These are phyloP conservation scores for Volucella inanis DNA, from an alignment of 2,888 invertebrate species.

Conservation along the genomic window DNA sequence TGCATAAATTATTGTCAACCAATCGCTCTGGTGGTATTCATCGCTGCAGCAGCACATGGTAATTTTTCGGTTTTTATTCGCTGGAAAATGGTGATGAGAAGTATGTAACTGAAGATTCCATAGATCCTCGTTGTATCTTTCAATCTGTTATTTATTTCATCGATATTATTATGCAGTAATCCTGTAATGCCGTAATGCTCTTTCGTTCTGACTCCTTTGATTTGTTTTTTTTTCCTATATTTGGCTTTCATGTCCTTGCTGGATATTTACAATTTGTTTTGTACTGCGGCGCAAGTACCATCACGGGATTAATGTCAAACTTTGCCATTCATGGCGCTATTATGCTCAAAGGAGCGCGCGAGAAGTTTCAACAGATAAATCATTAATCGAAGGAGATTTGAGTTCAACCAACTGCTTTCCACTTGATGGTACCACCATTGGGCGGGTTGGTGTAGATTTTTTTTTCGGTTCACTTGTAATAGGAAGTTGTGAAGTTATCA, in stretches of 20 bases:
- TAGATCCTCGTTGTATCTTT: conserved; percentile 9
- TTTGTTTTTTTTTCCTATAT: too few species aligned
- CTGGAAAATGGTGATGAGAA: background rate
- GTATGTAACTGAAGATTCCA: background rate
- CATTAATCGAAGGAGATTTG: conserved; percentile 38
- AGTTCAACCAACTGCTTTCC: too few species aligned
- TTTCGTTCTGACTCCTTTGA: background rate
- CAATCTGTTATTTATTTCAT: conserved; percentile 66
- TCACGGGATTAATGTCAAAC: conserved; percentile 59
- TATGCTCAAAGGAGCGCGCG: conserved; percentile 29
- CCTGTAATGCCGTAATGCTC: conserved; percentile 61
- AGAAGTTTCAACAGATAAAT: conserved; percentile 44
- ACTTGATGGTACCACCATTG: too few species aligned
- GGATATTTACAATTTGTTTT: conserved; percentile 60
- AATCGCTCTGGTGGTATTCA: conserved; percentile 38
- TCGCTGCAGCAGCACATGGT: conserved; percentile 17
- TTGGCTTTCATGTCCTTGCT: conserved; percentile 38
- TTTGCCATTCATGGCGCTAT: conserved; percentile 38
- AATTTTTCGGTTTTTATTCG: background rate
- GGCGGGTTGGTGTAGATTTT: too few species aligned
- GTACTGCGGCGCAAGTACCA: conserved; percentile 45
- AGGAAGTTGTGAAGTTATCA: too few species aligned
- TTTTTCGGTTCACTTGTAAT: too few species aligned
- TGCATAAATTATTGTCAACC: conserved; percentile 69
- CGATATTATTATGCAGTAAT: conserved; percentile 65